These are phyloP conservation scores for Burhinus bistriatus DNA, from an alignment of 2,113 vertebrate genomes.

Conservation along the genomic window DNA sequence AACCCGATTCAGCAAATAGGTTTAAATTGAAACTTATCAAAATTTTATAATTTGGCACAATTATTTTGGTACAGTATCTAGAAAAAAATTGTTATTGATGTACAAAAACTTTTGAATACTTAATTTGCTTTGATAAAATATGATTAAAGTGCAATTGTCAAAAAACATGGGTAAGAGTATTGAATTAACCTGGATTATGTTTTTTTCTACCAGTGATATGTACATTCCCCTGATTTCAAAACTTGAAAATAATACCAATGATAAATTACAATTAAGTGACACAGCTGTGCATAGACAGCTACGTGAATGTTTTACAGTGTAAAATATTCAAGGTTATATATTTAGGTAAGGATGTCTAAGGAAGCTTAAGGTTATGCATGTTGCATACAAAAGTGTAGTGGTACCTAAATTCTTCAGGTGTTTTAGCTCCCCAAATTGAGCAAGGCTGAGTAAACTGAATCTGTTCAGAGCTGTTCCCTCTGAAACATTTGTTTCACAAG, in stretches of 20 bases:
- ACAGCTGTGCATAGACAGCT: background rate
- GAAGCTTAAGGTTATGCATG: background rate
- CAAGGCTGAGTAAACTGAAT: background rate
- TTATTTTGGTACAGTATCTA: background rate
- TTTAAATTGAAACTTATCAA: background rate
- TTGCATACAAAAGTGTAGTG: background rate
- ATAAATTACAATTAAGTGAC: background rate
- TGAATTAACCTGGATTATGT: background rate
- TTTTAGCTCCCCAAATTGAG: background rate
- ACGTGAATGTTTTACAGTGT: accelerated
- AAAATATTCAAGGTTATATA: background rate
- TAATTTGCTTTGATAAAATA: background rate
- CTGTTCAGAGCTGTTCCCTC: accelerated
- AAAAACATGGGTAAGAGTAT: background rate
- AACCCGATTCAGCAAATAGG: background rate
- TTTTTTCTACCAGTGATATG: background rate
- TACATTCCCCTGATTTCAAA: background rate
- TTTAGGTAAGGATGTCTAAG: background rate
- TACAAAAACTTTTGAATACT: background rate
- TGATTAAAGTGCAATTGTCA: background rate
- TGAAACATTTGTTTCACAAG: background rate
- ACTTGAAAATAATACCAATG: background rate
- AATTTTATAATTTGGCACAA: background rate
- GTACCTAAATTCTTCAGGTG: background rate
- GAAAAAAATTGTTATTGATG: background rate